Conservation (phyloP, 2,113 vertebrate species). For the Phalacrocorax brasilianus region DNA sequence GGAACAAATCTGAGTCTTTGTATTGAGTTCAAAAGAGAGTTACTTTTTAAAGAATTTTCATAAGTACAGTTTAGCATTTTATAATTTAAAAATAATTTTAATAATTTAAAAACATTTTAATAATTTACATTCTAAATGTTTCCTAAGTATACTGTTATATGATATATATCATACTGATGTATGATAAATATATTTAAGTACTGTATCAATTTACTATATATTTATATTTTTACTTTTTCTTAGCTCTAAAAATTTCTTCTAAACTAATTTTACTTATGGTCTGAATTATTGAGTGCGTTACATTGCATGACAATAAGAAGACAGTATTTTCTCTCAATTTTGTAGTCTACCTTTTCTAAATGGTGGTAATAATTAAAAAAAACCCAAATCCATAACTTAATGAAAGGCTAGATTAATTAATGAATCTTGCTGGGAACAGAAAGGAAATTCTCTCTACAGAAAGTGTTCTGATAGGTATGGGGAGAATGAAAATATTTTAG, state of each 20-base stretch:
- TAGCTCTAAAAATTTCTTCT: background rate
- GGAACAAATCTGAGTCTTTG: background rate
- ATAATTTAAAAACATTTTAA: background rate
- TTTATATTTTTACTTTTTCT: background rate
- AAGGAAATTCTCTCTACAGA: background rate
- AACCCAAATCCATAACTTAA: background rate
- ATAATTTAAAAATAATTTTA: background rate
- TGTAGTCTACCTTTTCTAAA: background rate
- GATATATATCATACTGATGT: too few relatives aligned
- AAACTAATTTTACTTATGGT: background rate
- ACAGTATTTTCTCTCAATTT: background rate
- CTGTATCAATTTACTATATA: background rate
- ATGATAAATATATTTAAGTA: background rate
- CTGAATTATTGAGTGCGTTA: background rate
- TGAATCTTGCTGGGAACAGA: background rate
- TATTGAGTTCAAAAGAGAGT: background rate
- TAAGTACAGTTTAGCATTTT: background rate
- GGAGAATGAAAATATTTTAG: background rate
- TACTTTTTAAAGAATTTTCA: background rate
- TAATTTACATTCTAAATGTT: background rate
- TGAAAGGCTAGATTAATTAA: background rate
- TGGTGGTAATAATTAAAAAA: background rate
- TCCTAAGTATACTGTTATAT: background rate
- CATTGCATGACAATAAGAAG: background rate
- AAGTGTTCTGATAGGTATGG: background rate